Evolutionary conservation across 2,888 invertebrate species (phyloP).

Genomic region (Helicoverpa assulta): DNA sequence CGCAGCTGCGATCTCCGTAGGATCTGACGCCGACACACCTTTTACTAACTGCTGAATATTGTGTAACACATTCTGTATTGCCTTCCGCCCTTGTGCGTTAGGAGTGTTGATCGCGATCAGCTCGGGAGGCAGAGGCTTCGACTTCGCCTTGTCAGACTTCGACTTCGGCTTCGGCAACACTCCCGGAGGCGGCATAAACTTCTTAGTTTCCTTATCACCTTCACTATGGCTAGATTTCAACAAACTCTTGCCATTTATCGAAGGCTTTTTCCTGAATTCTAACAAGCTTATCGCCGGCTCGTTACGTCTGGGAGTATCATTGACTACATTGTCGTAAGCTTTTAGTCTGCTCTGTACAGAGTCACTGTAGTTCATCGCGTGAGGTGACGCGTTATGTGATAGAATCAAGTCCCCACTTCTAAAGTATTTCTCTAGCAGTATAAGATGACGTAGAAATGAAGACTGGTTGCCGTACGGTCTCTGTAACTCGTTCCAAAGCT

Average conservation of each 20-base stretch:
- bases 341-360: slow-evolving; percentile 94
- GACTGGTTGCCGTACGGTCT: slow-evolving; percentile 97
- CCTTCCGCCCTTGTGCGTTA: slow-evolving; percentile 82
- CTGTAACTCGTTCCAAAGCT: slow-evolving; percentile 95
- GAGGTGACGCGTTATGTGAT: slow-evolving; percentile 93
- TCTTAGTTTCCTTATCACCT: slow-evolving; percentile 76
- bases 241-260: slow-evolving; percentile 84
- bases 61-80: slow-evolving; percentile 86
- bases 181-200: slow-evolving; percentile 80
- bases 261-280: slow-evolving; percentile 85
- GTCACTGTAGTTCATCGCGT: slow-evolving; percentile 94
- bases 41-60: slow-evolving; percentile 88
- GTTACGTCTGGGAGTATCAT: slow-evolving; percentile 74
- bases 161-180: slow-evolving; percentile 74
- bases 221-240: slow-evolving; percentile 81
- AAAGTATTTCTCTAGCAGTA: slow-evolving; percentile 95
- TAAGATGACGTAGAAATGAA: slow-evolving; percentile 95
- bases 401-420: slow-evolving; percentile 94
- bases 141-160: slow-evolving; percentile 76
- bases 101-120: slow-evolving; percentile 90
- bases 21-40: slow-evolving; percentile 85
- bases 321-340: slow-evolving; percentile 92
- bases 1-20: slow-evolving; percentile 83
- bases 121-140: slow-evolving; percentile 88
- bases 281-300: slow-evolving; percentile 81